Base-by-base conservation (phyloP, 2,797 vertebrate genomes). In the Manis crassicaudata region DNA sequence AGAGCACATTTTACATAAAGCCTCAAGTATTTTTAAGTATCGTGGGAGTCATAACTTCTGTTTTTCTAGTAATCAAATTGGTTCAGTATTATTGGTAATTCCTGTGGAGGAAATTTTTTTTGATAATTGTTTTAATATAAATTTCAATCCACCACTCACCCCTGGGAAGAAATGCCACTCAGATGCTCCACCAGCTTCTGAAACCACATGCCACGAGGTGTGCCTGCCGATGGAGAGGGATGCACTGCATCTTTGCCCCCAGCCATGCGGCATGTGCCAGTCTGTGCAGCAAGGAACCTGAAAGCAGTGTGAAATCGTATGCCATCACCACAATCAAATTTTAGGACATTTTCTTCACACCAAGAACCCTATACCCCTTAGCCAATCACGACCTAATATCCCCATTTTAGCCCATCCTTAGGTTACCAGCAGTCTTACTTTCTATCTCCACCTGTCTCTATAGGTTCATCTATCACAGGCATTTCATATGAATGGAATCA, bases 51-150 rank as follows among this genome's bases (percentile, higher is more conserved):
- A 86, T 82, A 29, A 67, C 60, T 92, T 91, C 20, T 73, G 37
- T 72, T 92, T 97, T 88, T 58, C 32, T 92, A 68, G 50, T 40
- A 52, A 56, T 94, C 72, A 76, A 46, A 96, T 54, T 72, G 11
- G 94, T 65, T 10, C 27, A 11, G 7, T 91, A 67, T 94, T 81
- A 32, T 35, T 90, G 35, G 4, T 73, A 84, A 95, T 80, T 80
- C 40, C 62, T 16, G 6, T 68, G 40, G 32, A 95, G 65, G 35
- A 63, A 29, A 25, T 77, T 37, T 85, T 50, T 76, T 32, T 14
- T 43, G 8, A 56, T 50, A 40, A 63, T 80, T 75, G 65, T 81
- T 90, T 90, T 84, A 68, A 86, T n/a, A 73, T 62, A 90, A 77
- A 54, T 80, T 2, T 65, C 32, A 80, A 58, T 16, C 40, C 32